These are phyloP conservation scores for Chinchilla lanigera DNA, from an alignment of 2,113 vertebrate species.

Conservation along the genomic window DNA sequence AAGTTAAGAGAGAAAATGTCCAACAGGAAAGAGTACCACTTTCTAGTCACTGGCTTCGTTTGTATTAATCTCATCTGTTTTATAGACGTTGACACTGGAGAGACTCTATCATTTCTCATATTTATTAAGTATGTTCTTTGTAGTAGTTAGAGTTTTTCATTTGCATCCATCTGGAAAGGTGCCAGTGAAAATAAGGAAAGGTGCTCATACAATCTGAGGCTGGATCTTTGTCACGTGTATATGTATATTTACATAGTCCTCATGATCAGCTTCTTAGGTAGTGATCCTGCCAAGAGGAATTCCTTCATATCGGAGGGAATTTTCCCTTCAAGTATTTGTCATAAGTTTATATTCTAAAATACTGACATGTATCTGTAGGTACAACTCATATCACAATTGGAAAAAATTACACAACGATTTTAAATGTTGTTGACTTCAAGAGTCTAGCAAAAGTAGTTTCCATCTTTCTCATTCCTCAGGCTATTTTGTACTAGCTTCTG, in stretches of 20 bases:
- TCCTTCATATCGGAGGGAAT: background rate
- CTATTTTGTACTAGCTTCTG: background rate
- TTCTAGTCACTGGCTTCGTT: background rate
- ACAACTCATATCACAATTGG: background rate
- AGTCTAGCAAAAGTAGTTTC: background rate
- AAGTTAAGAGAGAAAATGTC: background rate
- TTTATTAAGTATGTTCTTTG: too few species aligned
- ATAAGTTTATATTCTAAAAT: background rate
- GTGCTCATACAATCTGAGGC: background rate
- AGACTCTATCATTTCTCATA: background rate
- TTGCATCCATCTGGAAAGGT: background rate
- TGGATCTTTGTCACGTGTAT: background rate
- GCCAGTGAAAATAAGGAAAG: background rate
- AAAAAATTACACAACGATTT: background rate
- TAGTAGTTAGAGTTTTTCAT: background rate
- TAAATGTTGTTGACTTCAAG: background rate
- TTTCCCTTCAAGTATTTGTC: background rate
- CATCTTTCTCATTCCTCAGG: background rate
- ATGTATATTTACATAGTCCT: background rate
- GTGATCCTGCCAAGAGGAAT: background rate
- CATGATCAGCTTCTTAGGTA: background rate
- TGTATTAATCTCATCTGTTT: background rate
- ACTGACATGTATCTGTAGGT: background rate
- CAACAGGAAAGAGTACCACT: background rate
- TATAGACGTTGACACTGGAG: background rate